Base-by-base conservation (phyloP, 1,140 invertebrate genomes). In the Drosophila parabipectinata region DNA sequence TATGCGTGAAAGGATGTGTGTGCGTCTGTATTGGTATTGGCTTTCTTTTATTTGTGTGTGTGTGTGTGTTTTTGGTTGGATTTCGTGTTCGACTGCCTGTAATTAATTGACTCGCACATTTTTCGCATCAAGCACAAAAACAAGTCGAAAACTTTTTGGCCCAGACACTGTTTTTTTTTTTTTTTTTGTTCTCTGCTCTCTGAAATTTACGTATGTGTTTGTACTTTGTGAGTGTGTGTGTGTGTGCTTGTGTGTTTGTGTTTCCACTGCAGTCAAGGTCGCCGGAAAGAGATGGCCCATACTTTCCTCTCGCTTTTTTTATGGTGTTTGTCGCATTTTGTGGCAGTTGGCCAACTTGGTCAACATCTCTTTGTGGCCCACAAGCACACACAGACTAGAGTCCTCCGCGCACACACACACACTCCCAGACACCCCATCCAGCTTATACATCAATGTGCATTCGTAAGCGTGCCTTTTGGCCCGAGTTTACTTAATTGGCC, bases 81-180 rank as follows among this genome's bases (percentile, higher is more conserved):
- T 50, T 72, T 18, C 54, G 60, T 64, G 37, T 34, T 67, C 24
- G 61, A 45, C 56, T 74, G 75, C 56, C 72, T 87, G 82, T 87
- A 88, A 87, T 87, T 87, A 88, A 87, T 87, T 88, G 82, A 85
- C 78, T 85, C 74, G 53, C 69, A 81, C 66, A 69, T 69, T 85
- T 87, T 85, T 81, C 64, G 47, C 82, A 71, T 85, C 64, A 56
- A 67, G 62, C 58, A 64, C 52, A 77, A 85, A 77, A 79, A 72
- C 57, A 69, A 77, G 56, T 48, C 51, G 56, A 52, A 58, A 69
- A 74, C 78, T 58, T 85, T 74, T 77, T 24, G 34, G 39, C 53
- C 53, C 26, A 53, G 72, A 75, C 54, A 34, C 8, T 12, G 28
- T 47, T 47, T 37, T 64, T 52, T 28, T 8, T 47, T 47, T 37